phyloP scores from a whole-genome alignment of 2,113 vertebrate species.

The Sigmodon hispidus region DNA sequence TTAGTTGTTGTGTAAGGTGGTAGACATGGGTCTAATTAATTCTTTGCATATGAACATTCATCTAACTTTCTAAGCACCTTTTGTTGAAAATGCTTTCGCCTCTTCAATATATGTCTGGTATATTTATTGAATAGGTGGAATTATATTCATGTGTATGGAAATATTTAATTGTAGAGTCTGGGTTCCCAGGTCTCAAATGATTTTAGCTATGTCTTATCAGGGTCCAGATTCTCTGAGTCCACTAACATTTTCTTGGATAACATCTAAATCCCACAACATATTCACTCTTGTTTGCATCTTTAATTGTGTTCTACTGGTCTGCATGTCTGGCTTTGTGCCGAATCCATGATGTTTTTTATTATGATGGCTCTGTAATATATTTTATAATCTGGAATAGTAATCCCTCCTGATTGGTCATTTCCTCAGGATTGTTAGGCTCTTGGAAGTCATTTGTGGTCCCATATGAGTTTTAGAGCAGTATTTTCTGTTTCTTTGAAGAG shows the following conservation, averaged over 20 bases:
- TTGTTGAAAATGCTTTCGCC: not conserved
- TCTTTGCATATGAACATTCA: not conserved
- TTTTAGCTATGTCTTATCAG: no score
- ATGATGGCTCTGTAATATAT: not conserved
- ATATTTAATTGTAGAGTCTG: no score
- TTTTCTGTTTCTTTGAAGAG: not conserved
- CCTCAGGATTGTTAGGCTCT: not conserved
- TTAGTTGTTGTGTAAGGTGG: not conserved
- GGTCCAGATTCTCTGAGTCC: no score
- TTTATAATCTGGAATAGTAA: not conserved
- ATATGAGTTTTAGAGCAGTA: not conserved
- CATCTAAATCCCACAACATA: no score
- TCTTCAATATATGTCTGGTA: not conserved
- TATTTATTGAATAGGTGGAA: not conserved
- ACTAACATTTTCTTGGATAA: no score
- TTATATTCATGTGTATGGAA: no score
- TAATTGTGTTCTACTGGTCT: not conserved
- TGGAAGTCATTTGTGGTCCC: not conserved
- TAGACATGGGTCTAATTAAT: not conserved
- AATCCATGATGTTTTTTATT: no score
- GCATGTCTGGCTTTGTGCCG: not conserved
- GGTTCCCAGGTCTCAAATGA: no score
- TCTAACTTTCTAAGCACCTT: not conserved
- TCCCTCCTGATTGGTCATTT: not conserved
- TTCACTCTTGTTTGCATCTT: not conserved